Evolutionary conservation across 2,113 vertebrate genomes (phyloP).

Genomic region (Prinia subflava): DNA sequence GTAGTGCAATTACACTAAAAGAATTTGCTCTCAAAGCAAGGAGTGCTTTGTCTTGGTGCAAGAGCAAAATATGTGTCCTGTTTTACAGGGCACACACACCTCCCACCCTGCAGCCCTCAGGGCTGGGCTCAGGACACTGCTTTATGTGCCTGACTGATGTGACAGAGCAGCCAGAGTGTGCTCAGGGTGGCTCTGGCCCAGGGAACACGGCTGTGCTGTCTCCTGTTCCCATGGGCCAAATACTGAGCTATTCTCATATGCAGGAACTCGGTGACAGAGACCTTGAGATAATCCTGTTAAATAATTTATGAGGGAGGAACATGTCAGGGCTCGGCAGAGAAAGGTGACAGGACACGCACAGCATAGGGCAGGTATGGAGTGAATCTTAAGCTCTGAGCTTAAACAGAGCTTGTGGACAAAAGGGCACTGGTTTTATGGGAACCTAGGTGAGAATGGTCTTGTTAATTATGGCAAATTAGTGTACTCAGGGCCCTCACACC

Average conservation of each 20-base stretch:
- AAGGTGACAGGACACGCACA: neutral
- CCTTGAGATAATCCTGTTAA: neutral
- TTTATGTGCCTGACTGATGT: neutral
- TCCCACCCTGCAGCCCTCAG: neutral
- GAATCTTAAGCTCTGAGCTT: neutral
- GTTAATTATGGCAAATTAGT: neutral
- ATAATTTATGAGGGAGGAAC: neutral
- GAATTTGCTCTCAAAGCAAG: neutral
- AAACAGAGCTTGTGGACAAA: neutral
- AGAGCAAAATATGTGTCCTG: neutral
- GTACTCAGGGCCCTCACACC: neutral
- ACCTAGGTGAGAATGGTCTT: neutral
- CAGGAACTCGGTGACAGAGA: neutral
- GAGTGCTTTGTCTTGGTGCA: neutral
- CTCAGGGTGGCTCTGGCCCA: neutral
- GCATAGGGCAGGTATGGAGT: neutral
- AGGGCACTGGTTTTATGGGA: neutral
- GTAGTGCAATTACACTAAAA: neutral
- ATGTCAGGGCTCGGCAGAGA: neutral
- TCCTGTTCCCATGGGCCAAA: neutral
- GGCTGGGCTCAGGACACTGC: neutral
- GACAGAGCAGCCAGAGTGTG: neutral
- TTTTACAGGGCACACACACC: neutral
- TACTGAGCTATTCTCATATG: neutral
- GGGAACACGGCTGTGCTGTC: accelerated